A percentile compares a stretch with the other conserved stretches of the same genome.
These are phyloP conservation scores for Henicopernis longicauda DNA, from an alignment of 2,113 vertebrate species.

Conservation along the genomic window DNA sequence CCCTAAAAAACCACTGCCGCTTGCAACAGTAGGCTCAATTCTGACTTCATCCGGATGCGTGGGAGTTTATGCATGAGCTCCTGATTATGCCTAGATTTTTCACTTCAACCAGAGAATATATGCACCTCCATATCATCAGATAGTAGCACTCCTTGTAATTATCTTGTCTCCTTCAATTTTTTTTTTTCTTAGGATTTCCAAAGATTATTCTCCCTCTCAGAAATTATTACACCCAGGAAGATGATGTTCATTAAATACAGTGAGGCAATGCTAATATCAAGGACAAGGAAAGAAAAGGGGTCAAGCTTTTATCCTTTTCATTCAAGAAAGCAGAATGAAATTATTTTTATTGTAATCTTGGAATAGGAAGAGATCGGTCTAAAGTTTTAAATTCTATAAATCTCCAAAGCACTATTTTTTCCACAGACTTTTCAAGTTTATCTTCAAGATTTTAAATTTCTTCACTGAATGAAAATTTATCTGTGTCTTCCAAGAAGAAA, in stretches of 20 bases:
- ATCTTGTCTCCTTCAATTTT: neutral
- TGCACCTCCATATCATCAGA: neutral
- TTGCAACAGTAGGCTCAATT: neutral
- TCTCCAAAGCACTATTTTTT: neutral
- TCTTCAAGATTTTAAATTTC: slow-evolving; percentile 27
- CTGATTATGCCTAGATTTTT: neutral
- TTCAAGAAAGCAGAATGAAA: neutral
- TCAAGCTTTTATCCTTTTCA: neutral
- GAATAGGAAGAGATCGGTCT: neutral
- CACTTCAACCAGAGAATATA: neutral
- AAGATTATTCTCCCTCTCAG: slow-evolving; percentile 6
- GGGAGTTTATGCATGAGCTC: neutral
- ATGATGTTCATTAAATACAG: slow-evolving; percentile 17
- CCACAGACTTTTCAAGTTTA: neutral
- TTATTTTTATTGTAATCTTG: neutral
- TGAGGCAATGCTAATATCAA: neutral
- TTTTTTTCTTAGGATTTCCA: neutral
- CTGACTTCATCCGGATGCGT: neutral
- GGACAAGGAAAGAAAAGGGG: neutral
- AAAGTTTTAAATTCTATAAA: neutral
- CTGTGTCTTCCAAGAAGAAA: neutral
- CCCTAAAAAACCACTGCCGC: neutral
- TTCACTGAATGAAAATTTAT: slow-evolving; percentile 5
- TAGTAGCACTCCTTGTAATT: slow-evolving; percentile 4
- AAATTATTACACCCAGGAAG: slow-evolving; percentile 13